phyloP scores from a whole-genome alignment of 2,888 invertebrate genomes.

The Timema cristinae region DNA sequence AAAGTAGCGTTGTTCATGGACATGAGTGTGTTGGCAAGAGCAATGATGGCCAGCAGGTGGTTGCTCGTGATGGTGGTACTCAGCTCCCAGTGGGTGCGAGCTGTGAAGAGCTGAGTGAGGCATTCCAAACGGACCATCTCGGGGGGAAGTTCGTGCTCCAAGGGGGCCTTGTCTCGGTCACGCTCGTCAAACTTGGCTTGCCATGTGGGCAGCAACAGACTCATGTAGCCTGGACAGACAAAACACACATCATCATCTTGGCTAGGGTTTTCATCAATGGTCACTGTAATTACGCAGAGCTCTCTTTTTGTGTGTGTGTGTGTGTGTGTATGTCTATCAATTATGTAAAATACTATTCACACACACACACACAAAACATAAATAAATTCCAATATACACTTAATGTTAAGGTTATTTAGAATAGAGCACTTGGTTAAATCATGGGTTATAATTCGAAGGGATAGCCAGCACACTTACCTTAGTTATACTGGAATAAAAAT shows the following conservation, averaged over 20 bases:
- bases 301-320: too few species aligned
- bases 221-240: slow-evolving; percentile 70
- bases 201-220: slow-evolving; percentile 87
- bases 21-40: slow-evolving; percentile 95
- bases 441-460: too few species aligned
- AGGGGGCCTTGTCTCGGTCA: slow-evolving; percentile 33
- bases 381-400: too few species aligned
- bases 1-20: slow-evolving; percentile 96
- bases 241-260: background rate
- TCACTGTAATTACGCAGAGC: background rate
- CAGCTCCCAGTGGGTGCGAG: slow-evolving; percentile 91
- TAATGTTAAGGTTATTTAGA: too few species aligned
- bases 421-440: too few species aligned
- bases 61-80: slow-evolving; percentile 93
- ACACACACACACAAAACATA: background rate
- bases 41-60: slow-evolving; percentile 90
- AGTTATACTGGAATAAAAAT: too few species aligned
- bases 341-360: too few species aligned
- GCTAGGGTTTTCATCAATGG: background rate
- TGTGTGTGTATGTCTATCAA: too few species aligned
- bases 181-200: slow-evolving; percentile 48
- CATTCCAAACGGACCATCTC: slow-evolving; percentile 73
- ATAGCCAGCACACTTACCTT: too few species aligned
- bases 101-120: slow-evolving; percentile 76
- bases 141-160: slow-evolving; percentile 57